These are phyloP conservation scores for Omphaloscelis lunosa DNA, from an alignment of 2,888 invertebrate genomes.

Conservation along the genomic window DNA sequence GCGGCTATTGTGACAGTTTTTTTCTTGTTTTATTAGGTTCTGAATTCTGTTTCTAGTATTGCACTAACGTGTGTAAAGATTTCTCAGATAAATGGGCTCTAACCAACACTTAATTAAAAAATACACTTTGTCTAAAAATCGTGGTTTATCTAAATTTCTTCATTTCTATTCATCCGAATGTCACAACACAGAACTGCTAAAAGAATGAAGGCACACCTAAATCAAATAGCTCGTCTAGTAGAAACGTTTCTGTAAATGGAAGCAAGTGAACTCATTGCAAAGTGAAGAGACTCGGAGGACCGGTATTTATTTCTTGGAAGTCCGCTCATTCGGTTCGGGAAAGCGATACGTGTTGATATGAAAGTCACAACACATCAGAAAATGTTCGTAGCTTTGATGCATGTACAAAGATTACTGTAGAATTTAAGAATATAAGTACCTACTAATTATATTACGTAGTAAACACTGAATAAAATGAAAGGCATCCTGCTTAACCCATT, in stretches of 20 bases:
- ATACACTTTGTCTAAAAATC: neutral
- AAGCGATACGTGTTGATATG: constrained; percentile 57
- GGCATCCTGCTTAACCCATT: neutral
- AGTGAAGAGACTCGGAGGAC: constrained; percentile 30
- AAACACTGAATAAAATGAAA: neutral
- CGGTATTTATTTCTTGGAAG: constrained; percentile 59
- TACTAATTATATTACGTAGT: neutral
- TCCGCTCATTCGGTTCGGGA: constrained; percentile 54
- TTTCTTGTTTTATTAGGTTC: constrained; percentile 43
- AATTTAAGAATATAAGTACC: constrained; percentile 9
- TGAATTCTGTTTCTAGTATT: constrained; percentile 32
- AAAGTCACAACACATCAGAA: constrained; percentile 46
- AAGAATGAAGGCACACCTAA: neutral
- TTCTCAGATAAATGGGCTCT: constrained; percentile 36
- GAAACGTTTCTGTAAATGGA: constrained; percentile 24
- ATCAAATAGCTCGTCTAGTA: constrained; percentile 9
- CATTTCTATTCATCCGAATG: constrained; percentile 5
- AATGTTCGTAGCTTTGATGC: constrained; percentile 22
- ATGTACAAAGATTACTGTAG: neutral
- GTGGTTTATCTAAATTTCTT: constrained; percentile 1
- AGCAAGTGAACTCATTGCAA: constrained; percentile 11
- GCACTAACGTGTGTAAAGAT: constrained; percentile 57
- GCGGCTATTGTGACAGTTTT: constrained; percentile 54
- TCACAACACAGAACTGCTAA: neutral
- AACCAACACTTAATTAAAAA: constrained; percentile 4